Evolutionary conservation across 2,797 vertebrate genomes (phyloP), one percentile per base, ranked within the genome.

Genomic region (Ambastaia sidthimunki): DNA sequence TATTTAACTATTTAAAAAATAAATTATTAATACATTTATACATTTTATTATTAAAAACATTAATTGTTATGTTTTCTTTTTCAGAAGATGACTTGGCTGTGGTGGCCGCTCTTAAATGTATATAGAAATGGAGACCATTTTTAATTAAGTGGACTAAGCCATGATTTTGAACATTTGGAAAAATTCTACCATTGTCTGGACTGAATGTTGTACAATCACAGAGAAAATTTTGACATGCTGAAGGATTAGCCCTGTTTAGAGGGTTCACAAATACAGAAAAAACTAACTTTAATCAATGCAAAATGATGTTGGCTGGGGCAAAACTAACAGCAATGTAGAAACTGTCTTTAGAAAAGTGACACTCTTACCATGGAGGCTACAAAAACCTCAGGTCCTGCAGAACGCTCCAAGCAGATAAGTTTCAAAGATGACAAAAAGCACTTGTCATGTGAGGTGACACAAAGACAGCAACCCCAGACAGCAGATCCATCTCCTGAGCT

Each of bases 281-380:
- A 55, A 12, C 16, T 11, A 62, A 69, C 52, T 82, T 82, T 77
- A 31, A 75, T 74, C 11, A 1, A 34, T 28, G 52, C 18, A 16
- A 72, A 28, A 21, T 15, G 3, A 73, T 70, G 44, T 63, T 68
- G 3, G 9, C 52, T 41, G 18, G 63, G 70, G 57, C 13, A 60
- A 80, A 80, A 78, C 95, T 93, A 93, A 91, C 88, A 88, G 91
- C 87, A 84, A 93, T 94, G 88, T 96, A 96, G 93, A 94, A 94
- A 47, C 87, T 90, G 86, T 69, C 65, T 86, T 87, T 88, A 88
- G 89, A 89, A 95, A 94, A 93, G 82, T 88, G 87, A 90, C 89
- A 84, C 88, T 85, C 90, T 89, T 90, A 92, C 92, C 86, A 99
- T 99, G 98, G 97, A 98, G 93, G 95, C 96, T 89, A 94, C 95